Conservation (phyloP, 2,113 vertebrate genomes). For the Numida meleagris region DNA sequence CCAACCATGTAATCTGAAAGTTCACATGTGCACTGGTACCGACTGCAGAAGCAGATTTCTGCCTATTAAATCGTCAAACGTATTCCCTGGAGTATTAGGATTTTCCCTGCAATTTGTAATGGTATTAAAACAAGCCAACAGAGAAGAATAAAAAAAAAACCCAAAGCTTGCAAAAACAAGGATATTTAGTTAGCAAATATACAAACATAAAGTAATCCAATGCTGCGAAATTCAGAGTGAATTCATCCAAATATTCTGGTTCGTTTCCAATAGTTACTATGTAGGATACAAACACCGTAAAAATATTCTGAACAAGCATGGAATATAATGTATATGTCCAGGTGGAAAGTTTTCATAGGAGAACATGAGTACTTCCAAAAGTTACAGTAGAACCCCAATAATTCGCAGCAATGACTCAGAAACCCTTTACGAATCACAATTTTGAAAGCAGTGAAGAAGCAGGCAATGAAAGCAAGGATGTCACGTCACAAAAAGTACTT, state of each 20-base stretch:
- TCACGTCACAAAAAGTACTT: conserved; percentile 66
- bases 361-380: conserved; percentile 50
- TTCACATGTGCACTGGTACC: conserved; percentile 60
- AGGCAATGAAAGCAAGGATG: conserved; percentile 68
- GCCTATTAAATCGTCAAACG: conserved; percentile 18
- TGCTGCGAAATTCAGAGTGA: conserved; percentile 61
- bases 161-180: conserved; percentile 41
- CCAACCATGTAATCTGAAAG: conserved; percentile 68
- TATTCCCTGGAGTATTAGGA: conserved; percentile 21
- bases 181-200: conserved; percentile 68
- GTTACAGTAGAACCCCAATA: conserved; percentile 64
- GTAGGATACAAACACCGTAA: conserved; percentile 53
- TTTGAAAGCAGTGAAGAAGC: conserved; percentile 55
- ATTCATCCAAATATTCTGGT: conserved; percentile 57
- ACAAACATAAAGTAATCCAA: conserved; percentile 58
- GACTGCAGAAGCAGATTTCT: conserved; percentile 44
- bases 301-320: conserved; percentile 57
- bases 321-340: conserved; percentile 28
- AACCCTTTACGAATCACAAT: conserved; percentile 52
- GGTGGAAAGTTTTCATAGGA: conserved; percentile 53
- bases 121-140: conserved; percentile 19
- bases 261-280: conserved; percentile 60
- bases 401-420: conserved; percentile 57
- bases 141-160: conserved; percentile 1
- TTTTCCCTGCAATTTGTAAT: conserved; percentile 40